Percentiles rank a stretch among this genome's conserved stretches.
Conservation (phyloP, 2,888 invertebrate species). For the Cremastinae sp. region DNA sequence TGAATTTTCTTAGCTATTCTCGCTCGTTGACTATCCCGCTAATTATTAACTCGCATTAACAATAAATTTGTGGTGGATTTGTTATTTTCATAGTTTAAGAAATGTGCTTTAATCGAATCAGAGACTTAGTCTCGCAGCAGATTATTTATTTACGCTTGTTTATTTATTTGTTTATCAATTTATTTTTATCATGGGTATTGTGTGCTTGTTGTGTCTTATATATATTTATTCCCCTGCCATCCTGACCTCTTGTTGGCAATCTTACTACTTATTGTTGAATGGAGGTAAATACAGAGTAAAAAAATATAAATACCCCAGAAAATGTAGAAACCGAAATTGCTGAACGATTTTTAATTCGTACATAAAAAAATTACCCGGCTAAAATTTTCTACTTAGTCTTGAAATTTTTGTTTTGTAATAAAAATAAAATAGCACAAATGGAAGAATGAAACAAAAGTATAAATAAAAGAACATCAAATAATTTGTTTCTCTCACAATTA, state of each 20-base stretch:
- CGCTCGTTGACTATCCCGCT: conserved; percentile 13
- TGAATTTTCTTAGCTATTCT: conserved; percentile 9
- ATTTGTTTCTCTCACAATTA: too few relatives aligned
- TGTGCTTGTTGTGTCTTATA: conserved; percentile 51
- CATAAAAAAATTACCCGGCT: too few relatives aligned
- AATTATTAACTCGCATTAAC: neutral
- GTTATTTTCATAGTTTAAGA: conserved; percentile 14
- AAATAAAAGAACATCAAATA: too few relatives aligned
- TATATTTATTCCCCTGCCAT: conserved; percentile 37
- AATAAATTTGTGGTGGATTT: conserved; percentile 11
- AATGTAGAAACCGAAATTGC: too few relatives aligned
- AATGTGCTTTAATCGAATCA: conserved; percentile 22
- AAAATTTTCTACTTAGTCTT: too few relatives aligned
- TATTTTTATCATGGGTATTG: conserved; percentile 38
- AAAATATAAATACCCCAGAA: conserved; percentile 4
- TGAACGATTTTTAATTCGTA: too few relatives aligned
- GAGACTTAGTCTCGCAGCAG: conserved; percentile 45
- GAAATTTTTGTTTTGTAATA: too few relatives aligned
- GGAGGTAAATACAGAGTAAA: conserved; percentile 3
- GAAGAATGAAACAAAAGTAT: too few relatives aligned
- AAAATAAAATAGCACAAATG: too few relatives aligned
- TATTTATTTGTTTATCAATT: neutral
- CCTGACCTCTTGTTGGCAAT: conserved; percentile 58
- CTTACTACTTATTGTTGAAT: conserved; percentile 17
- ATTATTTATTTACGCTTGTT: conserved; percentile 41